Conservation (phyloP, 1,140 invertebrate genomes). For the Phymastichus coffea region DNA sequence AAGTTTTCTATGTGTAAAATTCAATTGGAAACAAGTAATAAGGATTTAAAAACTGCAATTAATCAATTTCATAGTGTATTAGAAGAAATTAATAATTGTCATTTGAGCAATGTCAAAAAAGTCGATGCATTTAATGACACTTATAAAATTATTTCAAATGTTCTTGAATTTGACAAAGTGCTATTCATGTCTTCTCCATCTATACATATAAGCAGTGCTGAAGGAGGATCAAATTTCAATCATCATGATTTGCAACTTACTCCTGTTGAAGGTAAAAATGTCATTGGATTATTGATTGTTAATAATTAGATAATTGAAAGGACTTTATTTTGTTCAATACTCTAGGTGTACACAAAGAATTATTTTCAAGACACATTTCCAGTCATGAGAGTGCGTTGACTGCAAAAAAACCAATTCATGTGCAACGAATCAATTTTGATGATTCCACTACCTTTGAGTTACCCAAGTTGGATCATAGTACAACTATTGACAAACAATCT, state of each 20-base stretch:
- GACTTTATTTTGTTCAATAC: slow-evolving; percentile 7
- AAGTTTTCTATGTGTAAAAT: slow-evolving; percentile 33
- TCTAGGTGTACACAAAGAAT: slow-evolving; percentile 37
- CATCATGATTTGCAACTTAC: slow-evolving; percentile 39
- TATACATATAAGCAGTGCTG: slow-evolving; percentile 36
- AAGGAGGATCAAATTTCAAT: slow-evolving; percentile 23
- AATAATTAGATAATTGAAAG: background rate
- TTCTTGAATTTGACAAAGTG: slow-evolving; percentile 26
- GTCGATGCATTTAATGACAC: background rate
- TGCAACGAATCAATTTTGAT: slow-evolving; percentile 43
- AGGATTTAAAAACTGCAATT: slow-evolving; percentile 32
- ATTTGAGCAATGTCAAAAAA: background rate
- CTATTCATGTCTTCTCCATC: slow-evolving; percentile 41
- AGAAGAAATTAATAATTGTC: slow-evolving; percentile 9
- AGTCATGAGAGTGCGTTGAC: too few species aligned
- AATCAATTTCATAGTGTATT: slow-evolving; percentile 31
- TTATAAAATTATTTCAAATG: slow-evolving; percentile 1
- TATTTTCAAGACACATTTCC: slow-evolving; percentile 38
- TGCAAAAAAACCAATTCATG: slow-evolving; percentile 31
- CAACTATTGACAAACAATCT: slow-evolving; percentile 25
- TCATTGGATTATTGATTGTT: slow-evolving; percentile 9
- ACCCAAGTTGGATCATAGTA: too few species aligned
- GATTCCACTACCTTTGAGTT: slow-evolving; percentile 33
- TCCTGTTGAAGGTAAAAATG: slow-evolving; percentile 38
- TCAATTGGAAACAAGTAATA: slow-evolving; percentile 37